These are phyloP conservation scores for Scalopus aquaticus DNA, from an alignment of 2,113 vertebrate genomes.

Conservation along the genomic window DNA sequence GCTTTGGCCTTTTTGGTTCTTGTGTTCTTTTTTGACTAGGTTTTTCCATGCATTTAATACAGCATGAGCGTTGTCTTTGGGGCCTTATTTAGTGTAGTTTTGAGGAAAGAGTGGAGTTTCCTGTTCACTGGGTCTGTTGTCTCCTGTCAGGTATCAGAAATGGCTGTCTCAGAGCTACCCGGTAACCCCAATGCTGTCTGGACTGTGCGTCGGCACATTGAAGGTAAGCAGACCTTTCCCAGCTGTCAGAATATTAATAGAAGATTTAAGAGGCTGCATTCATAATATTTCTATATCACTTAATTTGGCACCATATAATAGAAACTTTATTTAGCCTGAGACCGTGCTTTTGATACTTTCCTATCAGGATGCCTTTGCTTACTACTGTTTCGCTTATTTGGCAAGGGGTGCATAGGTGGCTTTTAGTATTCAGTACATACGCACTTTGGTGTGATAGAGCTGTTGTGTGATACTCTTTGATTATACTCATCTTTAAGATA, in stretches of 20 bases:
- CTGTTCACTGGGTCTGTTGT: background rate
- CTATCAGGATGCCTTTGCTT: background rate
- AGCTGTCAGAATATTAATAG: background rate
- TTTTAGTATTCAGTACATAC: background rate
- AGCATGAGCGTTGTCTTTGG: background rate
- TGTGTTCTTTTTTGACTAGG: background rate
- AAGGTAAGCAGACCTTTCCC: slow-evolving; percentile 88
- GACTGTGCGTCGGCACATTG: slow-evolving; percentile 97
- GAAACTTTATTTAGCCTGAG: background rate
- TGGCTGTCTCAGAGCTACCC: slow-evolving; percentile 98
- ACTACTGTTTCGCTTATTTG: background rate
- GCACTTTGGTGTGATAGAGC: background rate
- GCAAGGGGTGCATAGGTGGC: background rate
- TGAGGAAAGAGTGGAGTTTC: background rate
- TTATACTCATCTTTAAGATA: background rate
- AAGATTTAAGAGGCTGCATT: slow-evolving; percentile 34
- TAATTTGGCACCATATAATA: background rate
- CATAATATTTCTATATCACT: background rate
- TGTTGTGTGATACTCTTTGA: background rate
- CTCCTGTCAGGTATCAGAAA: slow-evolving; percentile 94
- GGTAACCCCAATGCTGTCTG: slow-evolving; percentile 99
- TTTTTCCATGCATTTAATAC: background rate
- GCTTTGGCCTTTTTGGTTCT: background rate
- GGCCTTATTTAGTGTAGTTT: background rate
- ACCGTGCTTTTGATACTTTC: background rate